phyloP scores from a whole-genome alignment of 2,113 vertebrate genomes.

The Bubo blakistoni region DNA sequence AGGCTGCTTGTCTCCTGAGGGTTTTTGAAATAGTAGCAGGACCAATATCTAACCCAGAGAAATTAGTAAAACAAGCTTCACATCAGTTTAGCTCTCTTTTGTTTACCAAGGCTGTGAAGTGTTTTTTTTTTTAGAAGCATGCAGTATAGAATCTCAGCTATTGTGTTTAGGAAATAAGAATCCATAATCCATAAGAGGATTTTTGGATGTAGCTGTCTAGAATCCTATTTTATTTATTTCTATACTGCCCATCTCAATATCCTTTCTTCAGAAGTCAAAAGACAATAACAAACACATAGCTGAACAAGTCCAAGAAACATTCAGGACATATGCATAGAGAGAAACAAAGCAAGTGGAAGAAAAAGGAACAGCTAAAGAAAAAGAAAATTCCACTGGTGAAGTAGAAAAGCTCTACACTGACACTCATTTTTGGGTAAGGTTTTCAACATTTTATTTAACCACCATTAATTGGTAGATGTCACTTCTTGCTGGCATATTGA shows the following conservation, averaged over 20 bases:
- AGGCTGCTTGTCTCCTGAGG: background rate
- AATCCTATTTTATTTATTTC: constrained; percentile 37
- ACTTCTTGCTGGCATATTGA: background rate
- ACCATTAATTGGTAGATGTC: background rate
- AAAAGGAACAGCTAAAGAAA: background rate
- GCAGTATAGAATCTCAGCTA: background rate
- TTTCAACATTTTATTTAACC: background rate
- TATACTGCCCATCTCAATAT: background rate
- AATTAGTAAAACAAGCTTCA: background rate
- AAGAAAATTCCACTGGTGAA: background rate
- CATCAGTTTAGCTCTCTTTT: background rate
- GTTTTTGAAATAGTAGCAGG: background rate
- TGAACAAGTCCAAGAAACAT: background rate
- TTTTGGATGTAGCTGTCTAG: background rate
- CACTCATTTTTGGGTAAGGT: background rate
- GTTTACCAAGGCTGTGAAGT: background rate
- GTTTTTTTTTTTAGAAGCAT: accelerated
- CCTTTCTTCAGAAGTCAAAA: background rate
- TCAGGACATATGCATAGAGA: background rate
- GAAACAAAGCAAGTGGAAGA: background rate
- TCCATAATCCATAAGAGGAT: constrained; percentile 45
- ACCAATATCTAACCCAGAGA: background rate
- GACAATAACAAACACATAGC: background rate
- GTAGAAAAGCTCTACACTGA: background rate
- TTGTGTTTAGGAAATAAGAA: constrained; percentile 37